These are phyloP conservation scores for Cylindroiulus punctatus DNA, from an alignment of 2,888 invertebrate genomes.

Conservation along the genomic window DNA sequence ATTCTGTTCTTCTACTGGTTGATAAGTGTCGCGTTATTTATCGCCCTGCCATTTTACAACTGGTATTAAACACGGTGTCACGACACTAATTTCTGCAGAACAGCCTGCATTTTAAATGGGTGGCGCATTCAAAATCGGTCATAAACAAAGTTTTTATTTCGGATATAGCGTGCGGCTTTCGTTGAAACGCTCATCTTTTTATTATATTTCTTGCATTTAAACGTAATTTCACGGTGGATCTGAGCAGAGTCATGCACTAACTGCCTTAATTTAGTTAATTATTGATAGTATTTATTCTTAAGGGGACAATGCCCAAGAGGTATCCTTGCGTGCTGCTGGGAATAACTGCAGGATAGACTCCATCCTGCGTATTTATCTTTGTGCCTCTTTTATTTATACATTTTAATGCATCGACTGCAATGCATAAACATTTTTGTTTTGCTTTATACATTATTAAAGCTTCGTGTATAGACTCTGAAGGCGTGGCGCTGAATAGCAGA, in stretches of 20 bases:
- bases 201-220: conserved; percentile 8
- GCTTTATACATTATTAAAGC: conserved; percentile 41
- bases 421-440: conserved; percentile 45
- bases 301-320: conserved; percentile 47
- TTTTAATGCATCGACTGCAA: conserved; percentile 25
- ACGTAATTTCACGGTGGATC: conserved; percentile 37
- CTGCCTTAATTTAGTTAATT: conserved; percentile 47
- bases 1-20: not conserved
- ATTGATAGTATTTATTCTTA: conserved; percentile 44
- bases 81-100: not conserved
- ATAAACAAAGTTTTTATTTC: not conserved
- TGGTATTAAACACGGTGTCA: not conserved
- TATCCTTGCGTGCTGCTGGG: conserved; percentile 16
- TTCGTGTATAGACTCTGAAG: conserved; percentile 13
- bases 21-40: not conserved
- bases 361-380: conserved; percentile 36
- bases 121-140: not conserved
- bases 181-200: conserved; percentile 29
- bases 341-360: not conserved
- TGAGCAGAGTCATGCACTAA: conserved; percentile 26
- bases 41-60: not conserved
- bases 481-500: conserved; percentile 40
- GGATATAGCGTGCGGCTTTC: not conserved
- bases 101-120: not conserved
- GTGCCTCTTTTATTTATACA: conserved; percentile 45